phyloP scores from a whole-genome alignment of 2,113 vertebrate genomes.

The Percopsis transmontana region DNA sequence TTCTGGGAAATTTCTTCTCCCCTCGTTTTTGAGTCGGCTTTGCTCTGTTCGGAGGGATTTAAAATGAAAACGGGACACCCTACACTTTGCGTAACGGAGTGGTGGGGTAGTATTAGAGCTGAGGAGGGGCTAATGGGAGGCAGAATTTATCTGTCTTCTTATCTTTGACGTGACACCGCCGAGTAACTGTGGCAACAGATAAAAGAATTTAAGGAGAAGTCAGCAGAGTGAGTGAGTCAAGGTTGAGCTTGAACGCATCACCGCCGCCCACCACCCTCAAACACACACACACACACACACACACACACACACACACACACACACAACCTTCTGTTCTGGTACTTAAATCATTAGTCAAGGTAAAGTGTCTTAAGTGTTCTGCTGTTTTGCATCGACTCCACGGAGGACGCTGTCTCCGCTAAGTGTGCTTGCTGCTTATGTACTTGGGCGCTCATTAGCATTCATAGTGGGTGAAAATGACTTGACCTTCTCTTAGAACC shows the following conservation, averaged over 20 bases:
- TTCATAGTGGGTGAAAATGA: constrained; percentile 64
- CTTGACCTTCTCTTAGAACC: constrained; percentile 68
- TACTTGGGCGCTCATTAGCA: constrained; percentile 63
- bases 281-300: constrained; percentile 2
- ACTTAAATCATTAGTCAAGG: constrained; percentile 55
- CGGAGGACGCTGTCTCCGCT: constrained; percentile 35
- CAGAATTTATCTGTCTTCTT: no score
- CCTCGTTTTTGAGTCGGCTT: no score
- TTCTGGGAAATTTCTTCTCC: no score
- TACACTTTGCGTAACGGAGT: no score
- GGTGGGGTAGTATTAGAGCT: no score
- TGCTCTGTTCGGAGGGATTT: no score
- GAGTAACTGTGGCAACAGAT: constrained; percentile 7
- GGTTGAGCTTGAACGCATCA: constrained; percentile 23
- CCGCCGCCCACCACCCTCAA: constrained; percentile 27
- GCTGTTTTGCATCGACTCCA: constrained; percentile 44
- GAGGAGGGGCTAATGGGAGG: no score
- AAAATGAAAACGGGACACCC: no score
- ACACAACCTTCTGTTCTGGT: constrained; percentile 12
- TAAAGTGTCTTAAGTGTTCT: constrained; percentile 50
- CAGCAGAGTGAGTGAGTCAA: constrained; percentile 41
- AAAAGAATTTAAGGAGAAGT: constrained; percentile 34
- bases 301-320: neutral
- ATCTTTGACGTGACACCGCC: neutral
- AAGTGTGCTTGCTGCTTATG: constrained; percentile 38